Base-by-base conservation (phyloP, 2,113 vertebrate species). In the Dasyurus viverrinus region DNA sequence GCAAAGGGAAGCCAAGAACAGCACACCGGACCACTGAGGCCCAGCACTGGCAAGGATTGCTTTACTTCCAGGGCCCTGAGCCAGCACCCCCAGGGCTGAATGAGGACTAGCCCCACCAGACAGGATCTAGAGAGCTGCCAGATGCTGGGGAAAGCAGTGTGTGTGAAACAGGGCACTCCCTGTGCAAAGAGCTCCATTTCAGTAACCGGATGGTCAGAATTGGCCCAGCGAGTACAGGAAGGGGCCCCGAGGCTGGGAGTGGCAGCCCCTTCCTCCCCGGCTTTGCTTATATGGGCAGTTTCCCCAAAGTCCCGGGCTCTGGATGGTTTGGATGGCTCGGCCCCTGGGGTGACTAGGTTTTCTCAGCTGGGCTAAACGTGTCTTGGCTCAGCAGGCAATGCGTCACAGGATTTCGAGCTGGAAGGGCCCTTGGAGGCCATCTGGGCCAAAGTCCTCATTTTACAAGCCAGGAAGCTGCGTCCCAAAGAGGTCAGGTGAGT, bases 401-500 rank as follows among this genome's bases (percentile, higher is more conserved):
- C n/a, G n/a, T 84, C 68, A 84, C 68, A 84, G 68, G 68, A 12
- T 22, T 42, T 19, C 42, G 60, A 68, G 30, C 30, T 68, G 60
- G 60, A 68, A 68, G 30, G 60, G 60, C 60, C 60, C 60, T 36
- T 68, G 60, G 60, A 68, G 68, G 68, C n/a, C 68, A 84, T 84
- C 36, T 84, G 68, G 36, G 1, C 68, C 52, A 95, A 53, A 23
- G 92, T 9, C 23, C 10, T 24, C 27, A 94, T 53, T 93, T 89
- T 92, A n/a, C 42, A 92, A 36, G 90, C 89, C 42, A 95, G 53
- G 24, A 92, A 96, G 94, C 36, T 94, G 55, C 52, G 53, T 16
- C 84, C 55, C 53, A 94, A 53, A 92, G 53, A 97, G 92, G 36
- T 90, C 93, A 91, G 90, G 48, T 27, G 46, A 84, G 25, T 84